Conservation (phyloP, 1,140 invertebrate species). For the Batillaria attramentaria region DNA sequence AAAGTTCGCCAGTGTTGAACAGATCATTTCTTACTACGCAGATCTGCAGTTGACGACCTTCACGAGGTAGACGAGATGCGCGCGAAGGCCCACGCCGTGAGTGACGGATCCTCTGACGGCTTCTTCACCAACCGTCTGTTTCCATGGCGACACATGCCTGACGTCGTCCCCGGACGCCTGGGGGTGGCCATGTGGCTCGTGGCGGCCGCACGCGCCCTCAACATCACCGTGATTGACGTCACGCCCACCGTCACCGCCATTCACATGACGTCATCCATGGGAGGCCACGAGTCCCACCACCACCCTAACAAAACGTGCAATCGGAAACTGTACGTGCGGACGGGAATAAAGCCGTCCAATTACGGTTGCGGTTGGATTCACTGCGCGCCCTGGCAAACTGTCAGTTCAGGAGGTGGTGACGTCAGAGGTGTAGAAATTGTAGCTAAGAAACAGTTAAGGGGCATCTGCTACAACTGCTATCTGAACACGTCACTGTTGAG, state of each 20-base stretch:
- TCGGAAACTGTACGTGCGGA: background rate
- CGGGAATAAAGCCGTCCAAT: background rate
- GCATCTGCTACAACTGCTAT: too few species aligned
- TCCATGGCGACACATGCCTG: conserved; percentile 34
- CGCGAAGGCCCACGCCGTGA: background rate
- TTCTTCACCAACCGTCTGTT: conserved; percentile 39
- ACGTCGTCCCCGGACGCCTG: conserved; percentile 29
- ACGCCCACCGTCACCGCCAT: conserved; percentile 20
- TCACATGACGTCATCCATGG: conserved; percentile 28
- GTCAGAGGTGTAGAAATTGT: too few species aligned
- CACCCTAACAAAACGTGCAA: background rate
- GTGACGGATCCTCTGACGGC: conserved; percentile 34
- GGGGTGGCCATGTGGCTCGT: conserved; percentile 32
- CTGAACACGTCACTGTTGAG: too few species aligned
- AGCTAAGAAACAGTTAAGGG: too few species aligned
- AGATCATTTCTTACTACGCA: too few species aligned
- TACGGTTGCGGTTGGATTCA: background rate
- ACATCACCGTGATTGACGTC: conserved; percentile 30
- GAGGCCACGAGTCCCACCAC: conserved; percentile 16
- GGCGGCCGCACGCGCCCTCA: background rate
- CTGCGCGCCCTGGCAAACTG: background rate
- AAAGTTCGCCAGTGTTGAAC: too few species aligned
- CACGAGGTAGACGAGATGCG: background rate
- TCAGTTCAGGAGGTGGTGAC: too few species aligned
- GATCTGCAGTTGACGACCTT: background rate